Evolutionary conservation across 2,888 invertebrate species (phyloP).

Genomic region (Drosophila sordidula): DNA sequence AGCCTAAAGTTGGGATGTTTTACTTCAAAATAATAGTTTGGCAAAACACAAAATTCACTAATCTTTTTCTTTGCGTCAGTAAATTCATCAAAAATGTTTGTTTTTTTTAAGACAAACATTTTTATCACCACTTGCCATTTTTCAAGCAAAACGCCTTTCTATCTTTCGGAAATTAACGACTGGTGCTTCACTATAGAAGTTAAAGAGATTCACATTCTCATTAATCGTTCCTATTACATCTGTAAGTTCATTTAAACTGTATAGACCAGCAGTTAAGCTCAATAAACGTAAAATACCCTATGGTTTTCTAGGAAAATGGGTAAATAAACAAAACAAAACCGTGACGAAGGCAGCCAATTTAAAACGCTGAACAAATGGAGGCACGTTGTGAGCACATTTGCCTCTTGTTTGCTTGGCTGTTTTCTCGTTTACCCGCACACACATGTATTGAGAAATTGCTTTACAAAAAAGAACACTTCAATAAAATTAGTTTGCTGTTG

Average conservation of each 20-base stretch:
- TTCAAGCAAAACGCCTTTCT: too few species aligned
- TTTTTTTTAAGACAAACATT: too few species aligned
- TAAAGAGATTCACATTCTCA: neutral
- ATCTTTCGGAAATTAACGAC: too few species aligned
- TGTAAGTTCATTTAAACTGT: neutral
- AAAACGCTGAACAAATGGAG: conserved; percentile 60
- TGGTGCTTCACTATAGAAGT: too few species aligned
- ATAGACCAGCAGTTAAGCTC: neutral
- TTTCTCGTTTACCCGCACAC: conserved; percentile 30
- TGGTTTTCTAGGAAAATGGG: conserved; percentile 1
- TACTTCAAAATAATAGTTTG: too few species aligned
- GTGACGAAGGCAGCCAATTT: conserved; percentile 56
- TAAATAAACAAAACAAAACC: conserved; percentile 37
- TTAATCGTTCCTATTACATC: too few species aligned
- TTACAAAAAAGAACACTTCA: conserved; percentile 64
- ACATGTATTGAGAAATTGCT: conserved; percentile 53
- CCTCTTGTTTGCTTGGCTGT: conserved; percentile 47
- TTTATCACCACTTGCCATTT: too few species aligned
- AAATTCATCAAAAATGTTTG: too few species aligned
- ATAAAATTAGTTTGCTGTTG: conserved; percentile 66
- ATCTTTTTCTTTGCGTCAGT: too few species aligned
- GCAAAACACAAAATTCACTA: too few species aligned
- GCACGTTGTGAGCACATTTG: conserved; percentile 47
- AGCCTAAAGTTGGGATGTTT: too few species aligned
- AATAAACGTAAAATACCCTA: conserved; percentile 17